phyloP scores from a whole-genome alignment of 1,140 invertebrate genomes.

The Aphis craccivora region DNA sequence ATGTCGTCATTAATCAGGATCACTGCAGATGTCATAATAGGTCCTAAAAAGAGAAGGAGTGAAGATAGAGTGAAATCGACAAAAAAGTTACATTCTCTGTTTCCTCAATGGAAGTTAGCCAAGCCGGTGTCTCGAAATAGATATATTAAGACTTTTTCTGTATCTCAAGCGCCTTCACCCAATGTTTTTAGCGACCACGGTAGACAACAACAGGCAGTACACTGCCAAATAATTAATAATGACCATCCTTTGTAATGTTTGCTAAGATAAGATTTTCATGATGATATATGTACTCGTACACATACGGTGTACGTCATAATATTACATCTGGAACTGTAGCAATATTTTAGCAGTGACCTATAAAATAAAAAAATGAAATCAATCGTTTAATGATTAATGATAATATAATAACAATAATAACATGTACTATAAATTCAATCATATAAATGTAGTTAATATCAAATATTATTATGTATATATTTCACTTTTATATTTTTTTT shows the following conservation, averaged over 20 bases:
- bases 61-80: neutral
- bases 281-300: neutral
- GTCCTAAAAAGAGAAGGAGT: neutral
- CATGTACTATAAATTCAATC: neutral
- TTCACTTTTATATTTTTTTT: neutral
- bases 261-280: neutral
- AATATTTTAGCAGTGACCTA: neutral
- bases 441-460: neutral
- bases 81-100: slow-evolving; percentile 25
- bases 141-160: slow-evolving; percentile 44
- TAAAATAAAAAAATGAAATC: neutral
- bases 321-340: neutral
- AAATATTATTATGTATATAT: neutral
- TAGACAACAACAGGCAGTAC: slow-evolving; percentile 1
- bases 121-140: slow-evolving; percentile 51
- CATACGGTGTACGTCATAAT: neutral
- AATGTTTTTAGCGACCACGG: slow-evolving; percentile 23
- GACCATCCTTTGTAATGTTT: slow-evolving; percentile 22
- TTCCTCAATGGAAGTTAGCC: slow-evolving; percentile 44
- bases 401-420: neutral
- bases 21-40: slow-evolving; percentile 50
- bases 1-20: slow-evolving; percentile 50
- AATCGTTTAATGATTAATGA: neutral
- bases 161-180: neutral
- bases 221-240: slow-evolving; percentile 56